Evolutionary conservation across 2,113 vertebrate genomes (phyloP), one percentile per base, ranked within the genome.

Genomic region (Myiagra hebetior): DNA sequence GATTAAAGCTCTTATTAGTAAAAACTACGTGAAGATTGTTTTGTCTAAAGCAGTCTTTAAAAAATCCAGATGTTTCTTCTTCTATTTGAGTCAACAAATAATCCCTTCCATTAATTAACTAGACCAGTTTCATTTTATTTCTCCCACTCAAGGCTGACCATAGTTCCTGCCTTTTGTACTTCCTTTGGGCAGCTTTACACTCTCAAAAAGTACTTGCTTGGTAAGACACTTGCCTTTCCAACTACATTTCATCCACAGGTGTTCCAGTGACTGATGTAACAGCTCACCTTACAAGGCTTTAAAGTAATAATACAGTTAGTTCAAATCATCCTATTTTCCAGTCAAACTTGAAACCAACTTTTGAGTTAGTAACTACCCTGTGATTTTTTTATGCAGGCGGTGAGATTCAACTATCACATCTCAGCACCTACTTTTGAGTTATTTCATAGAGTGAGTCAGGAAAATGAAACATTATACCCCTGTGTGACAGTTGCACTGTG

Each of bases 401-500:
- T 5, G 8, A 9, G 5, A 82, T 60, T 53, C 70, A 67, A 39
- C 41, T 39, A 39, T 39, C 65, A 42, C 47, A 89, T 92, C 81
- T 95, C 37, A 89, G 89, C 49, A 67, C 52, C 69, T 76, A 74
- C 74, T 88, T 92, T 74, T 52, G 92, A 93, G 60, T 93, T 65
- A 89, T 91, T 93, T 90, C 74, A 64, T 18, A 76, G 44, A 53
- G 57, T 7, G 74, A 83, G 85, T 75, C 50, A 96, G 63, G 76
- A 82, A 95, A 97, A 96, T 59, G 69, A 96, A 88, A 89, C 35
- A 64, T 59, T 90, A 74, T 67, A 77, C 20, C 57, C 69, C n/a
- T 33, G 23, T 56, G 42, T 72, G 86, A 95, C 85, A 89, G 55
- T 0, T 74, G 39, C 76, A 73, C 63, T 20, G 30, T 65, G 89